Evolutionary conservation across 2,113 vertebrate genomes (phyloP).

Genomic region (Gymnobelideus leadbeateri): DNA sequence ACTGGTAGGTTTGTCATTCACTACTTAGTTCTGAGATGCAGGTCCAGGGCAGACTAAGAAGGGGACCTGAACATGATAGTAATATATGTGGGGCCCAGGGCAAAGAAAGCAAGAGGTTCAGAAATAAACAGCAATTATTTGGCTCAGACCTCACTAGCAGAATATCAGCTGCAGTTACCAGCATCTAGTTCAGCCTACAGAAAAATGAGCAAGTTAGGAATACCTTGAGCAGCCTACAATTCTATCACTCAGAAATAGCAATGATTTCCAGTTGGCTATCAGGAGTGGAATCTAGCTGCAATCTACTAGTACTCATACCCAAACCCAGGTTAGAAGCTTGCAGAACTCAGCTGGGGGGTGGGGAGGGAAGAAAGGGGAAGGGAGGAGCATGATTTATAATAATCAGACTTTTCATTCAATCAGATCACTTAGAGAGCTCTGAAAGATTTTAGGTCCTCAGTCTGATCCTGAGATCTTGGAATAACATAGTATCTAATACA

Average conservation of each 20-base stretch:
- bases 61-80: neutral
- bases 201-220: neutral
- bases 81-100: neutral
- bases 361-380: too few species aligned
- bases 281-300: neutral
- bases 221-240: neutral
- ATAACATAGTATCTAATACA: neutral
- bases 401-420: neutral
- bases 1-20: neutral
- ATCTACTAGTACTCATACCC: neutral
- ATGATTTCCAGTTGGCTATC: neutral
- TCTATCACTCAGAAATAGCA: neutral
- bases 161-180: neutral
- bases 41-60: neutral
- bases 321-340: neutral
- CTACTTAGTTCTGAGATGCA: neutral
- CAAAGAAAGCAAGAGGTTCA: neutral
- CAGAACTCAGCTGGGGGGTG: neutral
- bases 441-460: neutral
- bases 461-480: neutral
- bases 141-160: neutral
- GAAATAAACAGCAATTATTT: neutral
- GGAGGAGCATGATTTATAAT: neutral
- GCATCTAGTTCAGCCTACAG: neutral
- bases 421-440: neutral